A percentile compares a stretch with the other conserved stretches of the same genome.
These are phyloP conservation scores for Pecten maximus DNA, from an alignment of 2,888 invertebrate species.

Conservation along the genomic window DNA sequence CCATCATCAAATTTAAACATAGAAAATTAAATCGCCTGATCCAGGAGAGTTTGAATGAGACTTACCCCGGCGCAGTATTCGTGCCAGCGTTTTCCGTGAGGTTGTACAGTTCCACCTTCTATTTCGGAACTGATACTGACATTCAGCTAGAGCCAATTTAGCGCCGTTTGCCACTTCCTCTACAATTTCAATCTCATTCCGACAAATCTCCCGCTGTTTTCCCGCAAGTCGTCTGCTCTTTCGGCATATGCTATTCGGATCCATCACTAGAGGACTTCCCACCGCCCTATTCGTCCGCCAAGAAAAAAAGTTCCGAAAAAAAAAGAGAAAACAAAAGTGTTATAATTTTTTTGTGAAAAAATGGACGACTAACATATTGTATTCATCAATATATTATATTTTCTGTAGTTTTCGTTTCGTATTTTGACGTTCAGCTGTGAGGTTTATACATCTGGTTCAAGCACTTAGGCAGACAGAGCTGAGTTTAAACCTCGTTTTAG, in stretches of 20 bases:
- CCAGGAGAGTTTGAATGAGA: conserved; percentile 33
- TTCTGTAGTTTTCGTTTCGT: not conserved
- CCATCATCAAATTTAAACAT: conserved; percentile 25
- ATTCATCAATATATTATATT: conserved; percentile 3
- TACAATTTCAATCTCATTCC: conserved; percentile 91
- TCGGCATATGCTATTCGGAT: conserved; percentile 94
- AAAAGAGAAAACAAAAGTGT: conserved; percentile 45
- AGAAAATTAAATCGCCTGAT: conserved; percentile 17
- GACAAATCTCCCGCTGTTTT: conserved; percentile 87
- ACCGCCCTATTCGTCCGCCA: conserved; percentile 79
- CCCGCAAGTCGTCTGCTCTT: conserved; percentile 90
- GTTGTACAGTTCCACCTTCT: conserved; percentile 95
- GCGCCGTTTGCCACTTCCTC: conserved; percentile 93
- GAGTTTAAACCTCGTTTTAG: not conserved
- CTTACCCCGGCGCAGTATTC: conserved; percentile 93
- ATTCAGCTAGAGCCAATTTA: conserved; percentile 87
- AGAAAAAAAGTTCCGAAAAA: conserved; percentile 50
- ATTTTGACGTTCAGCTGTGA: not conserved
- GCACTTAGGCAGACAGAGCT: not conserved
- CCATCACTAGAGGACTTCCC: conserved; percentile 92
- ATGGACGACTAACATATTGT: not conserved
- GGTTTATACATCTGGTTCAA: conserved; percentile 29
- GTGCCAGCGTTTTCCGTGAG: conserved; percentile 90
- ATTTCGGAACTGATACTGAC: conserved; percentile 91
- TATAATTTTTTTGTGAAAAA: not conserved